Evolutionary conservation across 2,888 invertebrate genomes (phyloP).

Genomic region (Geophilus truncorum): DNA sequence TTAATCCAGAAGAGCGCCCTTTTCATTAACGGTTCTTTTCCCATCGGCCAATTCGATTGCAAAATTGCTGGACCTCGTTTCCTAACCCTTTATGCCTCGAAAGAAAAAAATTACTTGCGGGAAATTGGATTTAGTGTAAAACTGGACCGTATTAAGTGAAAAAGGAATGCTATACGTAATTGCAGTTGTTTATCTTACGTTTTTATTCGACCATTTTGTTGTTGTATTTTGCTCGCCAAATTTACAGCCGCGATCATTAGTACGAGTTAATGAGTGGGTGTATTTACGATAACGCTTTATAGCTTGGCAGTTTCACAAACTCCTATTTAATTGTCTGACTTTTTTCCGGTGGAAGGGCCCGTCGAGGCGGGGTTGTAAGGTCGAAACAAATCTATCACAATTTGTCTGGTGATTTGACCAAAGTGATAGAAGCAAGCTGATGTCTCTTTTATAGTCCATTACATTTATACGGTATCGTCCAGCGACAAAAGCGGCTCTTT

Average conservation of each 20-base stretch:
- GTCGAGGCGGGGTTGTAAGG: not conserved
- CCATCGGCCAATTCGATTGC: slow-evolving; percentile 19
- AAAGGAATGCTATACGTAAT: no score
- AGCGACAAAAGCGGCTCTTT: slow-evolving; percentile 6
- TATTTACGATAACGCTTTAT: not conserved
- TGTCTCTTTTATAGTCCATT: slow-evolving; percentile 21
- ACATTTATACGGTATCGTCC: slow-evolving; percentile 10
- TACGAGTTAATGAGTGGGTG: not conserved
- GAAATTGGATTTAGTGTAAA: not conserved
- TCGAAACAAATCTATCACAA: slow-evolving; percentile 25
- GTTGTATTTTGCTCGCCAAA: not conserved
- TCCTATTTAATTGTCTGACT: not conserved
- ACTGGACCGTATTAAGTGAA: not conserved
- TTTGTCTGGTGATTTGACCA: slow-evolving; percentile 18
- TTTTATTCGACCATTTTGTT: not conserved
- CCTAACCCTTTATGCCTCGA: not conserved
- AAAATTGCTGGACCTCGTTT: not conserved
- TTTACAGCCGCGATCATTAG: not conserved
- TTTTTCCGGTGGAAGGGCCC: not conserved
- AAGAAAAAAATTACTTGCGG: not conserved
- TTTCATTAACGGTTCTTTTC: slow-evolving; percentile 5
- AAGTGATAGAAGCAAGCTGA: slow-evolving; percentile 24
- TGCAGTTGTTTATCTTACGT: no score
- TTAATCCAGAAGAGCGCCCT: slow-evolving; percentile 3
- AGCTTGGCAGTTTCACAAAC: not conserved